Conservation (phyloP, 1,140 invertebrate genomes). For the Yoshiicerus persimilis region DNA sequence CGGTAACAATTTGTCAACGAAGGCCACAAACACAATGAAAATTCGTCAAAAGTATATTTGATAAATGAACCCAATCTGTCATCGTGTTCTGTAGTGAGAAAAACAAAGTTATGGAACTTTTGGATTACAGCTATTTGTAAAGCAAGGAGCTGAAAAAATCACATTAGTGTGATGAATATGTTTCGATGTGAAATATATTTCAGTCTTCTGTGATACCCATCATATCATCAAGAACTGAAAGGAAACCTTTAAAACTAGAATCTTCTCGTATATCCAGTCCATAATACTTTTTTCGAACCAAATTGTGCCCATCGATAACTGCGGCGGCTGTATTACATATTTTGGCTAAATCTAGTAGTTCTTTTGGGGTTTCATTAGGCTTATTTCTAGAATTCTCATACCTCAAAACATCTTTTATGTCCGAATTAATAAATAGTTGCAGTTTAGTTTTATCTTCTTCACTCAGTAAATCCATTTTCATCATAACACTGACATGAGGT, state of each 20-base stretch:
- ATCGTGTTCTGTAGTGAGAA: too few species aligned
- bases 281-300: slow-evolving; percentile 37
- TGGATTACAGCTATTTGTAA: too few species aligned
- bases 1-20: too few species aligned
- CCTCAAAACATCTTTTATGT: slow-evolving; percentile 39
- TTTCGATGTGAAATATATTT: not conserved
- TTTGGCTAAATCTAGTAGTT: slow-evolving; percentile 24
- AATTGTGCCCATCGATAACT: slow-evolving; percentile 40
- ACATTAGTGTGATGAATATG: not conserved
- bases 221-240: slow-evolving; percentile 33
- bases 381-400: slow-evolving; percentile 36
- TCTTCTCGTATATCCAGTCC: slow-evolving; percentile 35
- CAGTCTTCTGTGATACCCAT: slow-evolving; percentile 35
- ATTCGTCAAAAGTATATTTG: too few species aligned
- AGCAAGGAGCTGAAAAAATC: not conserved
- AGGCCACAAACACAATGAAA: too few species aligned
- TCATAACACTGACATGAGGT: slow-evolving; percentile 36
- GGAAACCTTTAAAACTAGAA: slow-evolving; percentile 20
- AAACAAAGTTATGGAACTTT: too few species aligned
- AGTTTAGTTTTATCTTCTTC: slow-evolving; percentile 37
- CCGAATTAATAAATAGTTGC: slow-evolving; percentile 39
- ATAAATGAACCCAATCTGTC: too few species aligned
- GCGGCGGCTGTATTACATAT: not conserved
- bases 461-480: slow-evolving; percentile 33
- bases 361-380: not conserved